Conservation (phyloP, 2,113 vertebrate species). For the Cephalopterus ornatus region DNA sequence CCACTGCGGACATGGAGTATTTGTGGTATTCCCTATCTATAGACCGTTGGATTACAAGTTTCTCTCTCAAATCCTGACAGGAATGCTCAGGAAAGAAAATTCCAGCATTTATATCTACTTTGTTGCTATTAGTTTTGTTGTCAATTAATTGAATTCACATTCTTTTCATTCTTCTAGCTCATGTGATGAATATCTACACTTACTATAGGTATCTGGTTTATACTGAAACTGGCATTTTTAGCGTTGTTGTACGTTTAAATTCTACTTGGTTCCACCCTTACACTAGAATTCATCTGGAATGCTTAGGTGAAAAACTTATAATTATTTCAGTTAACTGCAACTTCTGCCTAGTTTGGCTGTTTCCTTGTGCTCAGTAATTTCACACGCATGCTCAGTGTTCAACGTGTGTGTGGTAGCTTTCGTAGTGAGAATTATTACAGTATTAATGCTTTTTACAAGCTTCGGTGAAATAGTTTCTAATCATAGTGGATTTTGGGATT, state of each 20-base stretch:
- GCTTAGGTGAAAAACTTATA: background rate
- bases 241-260: background rate
- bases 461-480: background rate
- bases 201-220: background rate
- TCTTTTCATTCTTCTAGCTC: background rate
- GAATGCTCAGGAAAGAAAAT: background rate
- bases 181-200: background rate
- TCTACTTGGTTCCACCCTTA: background rate
- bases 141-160: background rate
- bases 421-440: background rate
- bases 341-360: background rate
- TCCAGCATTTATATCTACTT: background rate
- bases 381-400: background rate
- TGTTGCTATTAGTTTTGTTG: background rate
- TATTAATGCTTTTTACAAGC: background rate
- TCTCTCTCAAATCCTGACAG: background rate
- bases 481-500: fast-evolving
- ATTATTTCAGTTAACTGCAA: background rate
- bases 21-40: background rate
- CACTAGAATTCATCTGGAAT: background rate
- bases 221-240: background rate
- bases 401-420: background rate
- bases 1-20: background rate
- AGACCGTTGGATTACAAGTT: fast-evolving
- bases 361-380: background rate